phyloP scores from a whole-genome alignment of 2,113 vertebrate genomes.

The Gnathonemus longibarbis region DNA sequence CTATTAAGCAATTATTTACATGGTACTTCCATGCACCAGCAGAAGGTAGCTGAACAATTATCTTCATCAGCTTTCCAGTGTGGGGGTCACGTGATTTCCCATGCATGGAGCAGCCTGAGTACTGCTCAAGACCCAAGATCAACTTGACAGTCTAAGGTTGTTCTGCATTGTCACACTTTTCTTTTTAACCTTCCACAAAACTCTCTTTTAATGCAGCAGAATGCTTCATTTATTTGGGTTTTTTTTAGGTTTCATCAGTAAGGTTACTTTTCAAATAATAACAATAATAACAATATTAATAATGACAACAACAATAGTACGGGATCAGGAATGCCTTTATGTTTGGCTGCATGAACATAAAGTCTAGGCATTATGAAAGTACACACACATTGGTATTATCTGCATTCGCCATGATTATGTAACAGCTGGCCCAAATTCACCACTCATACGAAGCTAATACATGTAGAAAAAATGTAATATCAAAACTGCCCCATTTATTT shows the following conservation, averaged over 20 bases:
- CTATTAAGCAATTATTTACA: neutral
- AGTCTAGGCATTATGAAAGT: neutral
- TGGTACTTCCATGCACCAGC: neutral
- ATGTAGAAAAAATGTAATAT: neutral
- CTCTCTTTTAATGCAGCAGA: neutral
- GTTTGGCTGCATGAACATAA: neutral
- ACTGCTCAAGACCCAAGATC: neutral
- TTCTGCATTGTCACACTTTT: neutral
- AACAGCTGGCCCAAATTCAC: neutral
- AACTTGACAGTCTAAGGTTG: neutral
- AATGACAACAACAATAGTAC: neutral
- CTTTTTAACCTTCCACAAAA: neutral
- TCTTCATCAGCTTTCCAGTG: neutral
- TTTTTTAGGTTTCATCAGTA: neutral
- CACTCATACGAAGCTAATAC: neutral
- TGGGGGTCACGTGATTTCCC: neutral
- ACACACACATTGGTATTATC: neutral
- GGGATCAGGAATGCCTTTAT: neutral
- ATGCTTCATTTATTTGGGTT: neutral
- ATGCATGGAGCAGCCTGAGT: neutral
- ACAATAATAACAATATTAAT: neutral
- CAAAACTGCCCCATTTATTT: neutral
- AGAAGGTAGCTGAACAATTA: neutral
- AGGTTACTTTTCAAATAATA: neutral
- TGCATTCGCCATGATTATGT: neutral